Conservation (phyloP, 2,113 vertebrate genomes). For the Austrofundulus limnaeus region DNA sequence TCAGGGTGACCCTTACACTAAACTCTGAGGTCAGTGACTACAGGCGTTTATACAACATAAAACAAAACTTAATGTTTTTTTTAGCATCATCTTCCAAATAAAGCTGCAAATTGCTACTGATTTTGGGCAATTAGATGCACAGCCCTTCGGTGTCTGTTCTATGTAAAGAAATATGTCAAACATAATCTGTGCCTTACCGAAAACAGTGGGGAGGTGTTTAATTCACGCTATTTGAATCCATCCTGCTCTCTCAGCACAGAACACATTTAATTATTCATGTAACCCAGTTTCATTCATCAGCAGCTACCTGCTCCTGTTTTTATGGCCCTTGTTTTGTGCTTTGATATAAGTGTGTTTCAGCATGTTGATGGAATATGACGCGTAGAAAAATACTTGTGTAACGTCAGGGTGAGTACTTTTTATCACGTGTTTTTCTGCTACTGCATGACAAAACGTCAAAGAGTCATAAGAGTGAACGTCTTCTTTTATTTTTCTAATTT, state of each 20-base stretch:
- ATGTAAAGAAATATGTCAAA: neutral
- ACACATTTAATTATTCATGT: slow-evolving; percentile 1
- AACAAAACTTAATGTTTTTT: too few species aligned
- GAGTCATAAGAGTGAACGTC: too few species aligned
- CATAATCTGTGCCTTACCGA: neutral
- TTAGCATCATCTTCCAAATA: too few species aligned
- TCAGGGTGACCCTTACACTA: too few species aligned
- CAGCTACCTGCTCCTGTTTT: neutral
- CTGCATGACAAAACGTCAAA: too few species aligned
- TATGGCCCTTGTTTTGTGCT: neutral
- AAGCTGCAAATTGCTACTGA: neutral
- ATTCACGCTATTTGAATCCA: neutral
- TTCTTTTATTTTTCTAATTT: too few species aligned
- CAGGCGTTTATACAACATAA: too few species aligned
- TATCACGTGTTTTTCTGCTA: too few species aligned
- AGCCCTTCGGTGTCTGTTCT: neutral
- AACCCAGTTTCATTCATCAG: slow-evolving; percentile 10
- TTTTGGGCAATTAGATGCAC: neutral
- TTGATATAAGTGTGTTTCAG: neutral
- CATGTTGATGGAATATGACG: neutral
- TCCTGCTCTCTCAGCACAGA: neutral
- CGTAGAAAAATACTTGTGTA: neutral
- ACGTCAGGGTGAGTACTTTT: neutral
- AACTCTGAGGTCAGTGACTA: too few species aligned
- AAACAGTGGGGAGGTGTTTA: neutral